Evolutionary conservation across 1,140 invertebrate genomes (phyloP).

Genomic region (Polyergus mexicanus): DNA sequence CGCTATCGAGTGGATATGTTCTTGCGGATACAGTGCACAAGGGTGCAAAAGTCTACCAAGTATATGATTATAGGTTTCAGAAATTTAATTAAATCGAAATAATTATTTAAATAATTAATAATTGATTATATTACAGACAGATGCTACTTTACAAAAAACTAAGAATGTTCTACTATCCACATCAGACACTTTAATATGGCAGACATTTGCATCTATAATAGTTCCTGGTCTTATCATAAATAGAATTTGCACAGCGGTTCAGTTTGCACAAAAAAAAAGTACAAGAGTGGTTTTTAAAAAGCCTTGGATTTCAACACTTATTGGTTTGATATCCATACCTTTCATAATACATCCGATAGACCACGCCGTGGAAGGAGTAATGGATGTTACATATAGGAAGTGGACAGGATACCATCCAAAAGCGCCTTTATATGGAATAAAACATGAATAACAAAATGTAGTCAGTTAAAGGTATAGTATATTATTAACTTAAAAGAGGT

Average conservation of each 20-base stretch:
- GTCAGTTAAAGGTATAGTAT: slow-evolving; percentile 38
- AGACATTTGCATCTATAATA: slow-evolving; percentile 96
- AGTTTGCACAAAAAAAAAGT: slow-evolving; percentile 87
- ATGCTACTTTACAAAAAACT: slow-evolving; percentile 71
- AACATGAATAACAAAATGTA: slow-evolving; percentile 37
- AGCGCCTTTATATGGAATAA: slow-evolving; percentile 38
- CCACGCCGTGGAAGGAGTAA: slow-evolving; percentile 90
- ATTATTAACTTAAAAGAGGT: slow-evolving; percentile 33
- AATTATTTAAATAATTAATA: slow-evolving; percentile 75
- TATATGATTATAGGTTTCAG: neutral
- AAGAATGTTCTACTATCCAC: slow-evolving; percentile 89
- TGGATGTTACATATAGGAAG: slow-evolving; percentile 91
- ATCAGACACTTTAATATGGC: slow-evolving; percentile 96
- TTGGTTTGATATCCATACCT: slow-evolving; percentile 95
- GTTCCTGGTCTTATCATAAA: slow-evolving; percentile 98
- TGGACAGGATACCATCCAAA: slow-evolving; percentile 83
- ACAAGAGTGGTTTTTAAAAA: slow-evolving; percentile 84
- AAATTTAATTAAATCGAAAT: slow-evolving; percentile 43
- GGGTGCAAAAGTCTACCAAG: slow-evolving; percentile 90
- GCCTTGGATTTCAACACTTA: slow-evolving; percentile 91
- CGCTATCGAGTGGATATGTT: slow-evolving; percentile 94
- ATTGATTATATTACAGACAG: slow-evolving; percentile 68
- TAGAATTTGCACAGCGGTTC: slow-evolving; percentile 91
- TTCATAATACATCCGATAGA: slow-evolving; percentile 98
- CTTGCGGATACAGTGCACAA: slow-evolving; percentile 95